These are phyloP conservation scores for Phenganax marumi DNA, from an alignment of 92 coral and sea anemone genomes.

Conservation along the genomic window DNA sequence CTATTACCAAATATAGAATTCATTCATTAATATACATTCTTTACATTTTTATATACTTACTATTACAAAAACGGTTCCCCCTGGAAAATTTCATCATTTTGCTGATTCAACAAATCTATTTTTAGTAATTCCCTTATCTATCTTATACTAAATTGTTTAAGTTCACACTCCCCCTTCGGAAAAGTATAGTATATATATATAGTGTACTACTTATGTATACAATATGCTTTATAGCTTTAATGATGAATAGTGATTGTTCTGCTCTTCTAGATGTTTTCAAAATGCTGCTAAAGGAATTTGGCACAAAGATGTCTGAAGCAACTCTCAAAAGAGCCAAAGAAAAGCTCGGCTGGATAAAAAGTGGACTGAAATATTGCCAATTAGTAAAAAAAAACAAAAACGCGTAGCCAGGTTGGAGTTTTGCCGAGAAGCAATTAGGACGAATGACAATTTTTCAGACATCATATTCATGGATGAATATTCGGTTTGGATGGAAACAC, in stretches of 20 bases:
- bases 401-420: background rate
- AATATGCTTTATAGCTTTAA: no score
- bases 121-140: no score
- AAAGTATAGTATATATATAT: no score
- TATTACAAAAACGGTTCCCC: no score
- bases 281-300: slow-evolving; percentile 5
- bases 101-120: no score
- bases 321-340: slow-evolving; percentile 1
- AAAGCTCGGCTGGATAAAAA: slow-evolving; percentile 23
- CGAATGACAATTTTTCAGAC: background rate
- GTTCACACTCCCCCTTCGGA: no score
- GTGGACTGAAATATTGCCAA: slow-evolving; percentile 18
- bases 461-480: slow-evolving; percentile 30
- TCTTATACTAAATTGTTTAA: no score
- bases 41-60: no score
- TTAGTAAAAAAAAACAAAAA: slow-evolving; percentile 19
- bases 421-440: background rate
- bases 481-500: slow-evolving; percentile 29
- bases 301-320: background rate
- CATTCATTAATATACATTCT: no score
- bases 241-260: slow-evolving; percentile 27
- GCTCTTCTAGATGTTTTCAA: slow-evolving; percentile 1
- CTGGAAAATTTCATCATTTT: no score
- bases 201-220: no score
- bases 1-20: no score